Conservation (phyloP, 2,888 invertebrate species). For the Watsonalla binaria region DNA sequence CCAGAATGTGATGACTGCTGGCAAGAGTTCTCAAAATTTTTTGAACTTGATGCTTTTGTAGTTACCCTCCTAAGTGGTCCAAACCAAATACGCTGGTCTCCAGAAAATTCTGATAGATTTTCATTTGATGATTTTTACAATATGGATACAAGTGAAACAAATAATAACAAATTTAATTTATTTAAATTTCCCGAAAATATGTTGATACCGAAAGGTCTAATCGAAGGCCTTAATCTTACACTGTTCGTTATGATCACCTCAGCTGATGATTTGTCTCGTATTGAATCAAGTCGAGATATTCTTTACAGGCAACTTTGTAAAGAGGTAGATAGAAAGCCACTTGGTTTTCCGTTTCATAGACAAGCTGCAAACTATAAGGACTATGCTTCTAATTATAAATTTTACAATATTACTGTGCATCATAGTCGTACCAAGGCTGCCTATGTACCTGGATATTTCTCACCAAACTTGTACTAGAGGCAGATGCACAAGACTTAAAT, state of each 20-base stretch:
- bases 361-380: constrained; percentile 31
- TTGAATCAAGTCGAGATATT: constrained; percentile 20
- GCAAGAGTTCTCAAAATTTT: constrained; percentile 45
- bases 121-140: constrained; percentile 48
- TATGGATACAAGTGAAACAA: constrained; percentile 23
- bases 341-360: constrained; percentile 69
- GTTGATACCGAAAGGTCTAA: constrained; percentile 54
- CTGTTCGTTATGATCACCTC: constrained; percentile 58
- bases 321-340: constrained; percentile 46
- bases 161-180: constrained; percentile 40
- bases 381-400: constrained; percentile 49
- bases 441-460: constrained; percentile 41
- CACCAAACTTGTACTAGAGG: constrained; percentile 43
- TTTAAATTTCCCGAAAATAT: constrained; percentile 61
- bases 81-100: constrained; percentile 49
- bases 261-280: constrained; percentile 26
- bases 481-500: not conserved
- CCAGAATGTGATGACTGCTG: constrained; percentile 56
- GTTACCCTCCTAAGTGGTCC: constrained; percentile 41
- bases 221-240: constrained; percentile 54
- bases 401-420: constrained; percentile 54
- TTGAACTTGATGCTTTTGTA: constrained; percentile 51
- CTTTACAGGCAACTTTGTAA: constrained; percentile 32
- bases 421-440: constrained; percentile 31
- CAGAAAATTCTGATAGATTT: constrained; percentile 38